Evolutionary conservation across 1,140 invertebrate genomes (phyloP), one percentile per base, ranked within the genome.

Genomic region (Drosophila chauvacae): DNA sequence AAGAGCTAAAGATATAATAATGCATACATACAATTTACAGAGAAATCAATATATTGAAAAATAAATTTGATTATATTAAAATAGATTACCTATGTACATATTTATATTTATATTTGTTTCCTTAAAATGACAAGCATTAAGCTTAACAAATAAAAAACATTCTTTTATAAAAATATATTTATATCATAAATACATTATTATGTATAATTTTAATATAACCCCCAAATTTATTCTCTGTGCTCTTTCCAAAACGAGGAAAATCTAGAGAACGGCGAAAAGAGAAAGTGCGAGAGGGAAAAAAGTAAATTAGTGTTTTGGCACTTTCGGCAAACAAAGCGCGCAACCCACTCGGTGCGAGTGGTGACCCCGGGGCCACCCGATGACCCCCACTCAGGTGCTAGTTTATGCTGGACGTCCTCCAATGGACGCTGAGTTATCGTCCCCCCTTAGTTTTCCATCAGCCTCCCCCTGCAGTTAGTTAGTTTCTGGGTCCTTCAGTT

Each of bases 291-390:
- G 41, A 41, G 47, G 58, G 20, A 83, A 88, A 81, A 91, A 87
- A 80, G 87, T 90, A 90, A 91, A 90, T 90, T 90, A 90, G 87
- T 90, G 87, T 87, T 90, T 86, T 90, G 87, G 82, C 87, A 90
- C 87, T 90, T 87, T 91, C 80, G 77, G 87, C 87, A 90, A 85
- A 90, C 85, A 90, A 80, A 87, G 84, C 72, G 75, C 51, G 56
- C 45, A 61, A 50, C 59, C 45, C 33, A 37, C 59, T 56, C 44
- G 44, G 61, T 39, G 37, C 60, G 26, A 58, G 37, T 60, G 55
- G 37, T 57, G 59, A 41, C 69, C 63, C 61, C 63, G 53, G 51
- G 51, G 13, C 60, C 76, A 53, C 75, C 82, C 75, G 47, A 39
- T 70, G 69, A 72, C 58, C 70, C 71, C 70, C 72, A 80, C 53